A percentile compares a stretch with the other conserved stretches of the same genome.
phyloP scores from a whole-genome alignment of 35 echinoderm and acorn worm species.

The Stichopus chloronotus region DNA sequence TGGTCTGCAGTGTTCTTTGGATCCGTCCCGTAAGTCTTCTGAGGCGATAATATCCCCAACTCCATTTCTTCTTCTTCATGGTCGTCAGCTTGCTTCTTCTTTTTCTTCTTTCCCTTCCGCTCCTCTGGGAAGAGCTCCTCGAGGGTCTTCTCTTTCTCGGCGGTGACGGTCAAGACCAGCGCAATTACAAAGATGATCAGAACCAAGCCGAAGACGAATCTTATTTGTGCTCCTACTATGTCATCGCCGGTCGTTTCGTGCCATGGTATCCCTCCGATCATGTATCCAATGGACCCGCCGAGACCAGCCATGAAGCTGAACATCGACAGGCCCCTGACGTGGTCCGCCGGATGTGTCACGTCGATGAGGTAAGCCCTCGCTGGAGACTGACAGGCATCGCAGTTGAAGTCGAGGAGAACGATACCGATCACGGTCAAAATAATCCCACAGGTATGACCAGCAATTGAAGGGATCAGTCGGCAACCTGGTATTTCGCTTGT shows the following conservation, averaged over 20 bases:
- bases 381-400: conserved; percentile 94
- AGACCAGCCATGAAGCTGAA: conserved; percentile 99
- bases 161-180: conserved; percentile 78
- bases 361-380: conserved; percentile 92
- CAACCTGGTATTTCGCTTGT: conserved; percentile 5
- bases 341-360: conserved; percentile 82
- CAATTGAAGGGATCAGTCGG: neutral
- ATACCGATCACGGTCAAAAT: conserved; percentile 86
- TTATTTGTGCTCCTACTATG: conserved; percentile 72
- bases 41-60: conserved; percentile 62
- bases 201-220: conserved; percentile 84
- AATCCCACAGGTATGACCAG: conserved; percentile 74
- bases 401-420: conserved; percentile 89
- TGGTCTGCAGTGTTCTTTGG: neutral
- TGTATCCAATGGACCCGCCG: conserved; percentile 87
- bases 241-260: conserved; percentile 52
- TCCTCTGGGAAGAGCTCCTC: conserved; percentile 75
- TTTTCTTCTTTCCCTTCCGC: conserved; percentile 41
- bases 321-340: conserved; percentile 82
- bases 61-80: conserved; percentile 68
- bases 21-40: conserved; percentile 79
- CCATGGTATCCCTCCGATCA: conserved; percentile 94
- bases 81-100: conserved; percentile 15
- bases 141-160: conserved; percentile 83
- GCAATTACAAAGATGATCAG: conserved; percentile 84